Evolutionary conservation across 2,113 vertebrate genomes (phyloP), one percentile per base, ranked within the genome.

Genomic region (Eudyptes chrysolophus): DNA sequence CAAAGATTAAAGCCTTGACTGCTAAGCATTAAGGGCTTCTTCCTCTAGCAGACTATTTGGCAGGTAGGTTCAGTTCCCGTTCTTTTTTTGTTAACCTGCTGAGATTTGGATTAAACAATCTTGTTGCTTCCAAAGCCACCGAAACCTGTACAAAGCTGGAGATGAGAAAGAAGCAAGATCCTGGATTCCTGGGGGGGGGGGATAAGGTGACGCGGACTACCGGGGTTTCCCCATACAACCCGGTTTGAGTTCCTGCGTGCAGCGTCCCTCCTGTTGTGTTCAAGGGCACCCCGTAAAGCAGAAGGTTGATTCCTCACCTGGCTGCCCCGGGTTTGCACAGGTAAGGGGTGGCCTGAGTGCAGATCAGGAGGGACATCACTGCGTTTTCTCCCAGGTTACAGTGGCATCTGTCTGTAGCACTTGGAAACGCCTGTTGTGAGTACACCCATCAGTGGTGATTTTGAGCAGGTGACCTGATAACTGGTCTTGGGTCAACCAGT

Each of bases 191-290:
- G 42, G 42, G 42, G 24, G 25, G 11, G 18, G 52, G 11, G n/a
- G 17, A 9, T 5, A 1, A 36, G 11, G 22, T 9, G 44, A 2
- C 40, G 62, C 19, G 29, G 49, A 4, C 26, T 18, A 17, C 5
- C 11, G 54, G 40, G 36, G 9, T 26, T 51, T 40, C 44, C 32
- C 21, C 21, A 0, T 9, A 9, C 34, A 29, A 7, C 27, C 10
- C 25, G 16, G 9, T 3, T 15, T 10, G 4, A 8, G 9, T 36
- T 40, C 25, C 65, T 21, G 21, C 1, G 0, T 10, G 65, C 42
- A 51, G 48, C 40, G 17, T 12, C 36, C 4, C 9, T 54, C 4
- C 0, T 29, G 0, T 0, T 10, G 61, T 2, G 4, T 10, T 27
- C 13, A 1, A 12, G 52, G 34, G 17, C 72, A 9, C 12, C 29